Evolutionary conservation across 2,113 vertebrate species (phyloP).

Genomic region (Porphyrio hochstetteri): DNA sequence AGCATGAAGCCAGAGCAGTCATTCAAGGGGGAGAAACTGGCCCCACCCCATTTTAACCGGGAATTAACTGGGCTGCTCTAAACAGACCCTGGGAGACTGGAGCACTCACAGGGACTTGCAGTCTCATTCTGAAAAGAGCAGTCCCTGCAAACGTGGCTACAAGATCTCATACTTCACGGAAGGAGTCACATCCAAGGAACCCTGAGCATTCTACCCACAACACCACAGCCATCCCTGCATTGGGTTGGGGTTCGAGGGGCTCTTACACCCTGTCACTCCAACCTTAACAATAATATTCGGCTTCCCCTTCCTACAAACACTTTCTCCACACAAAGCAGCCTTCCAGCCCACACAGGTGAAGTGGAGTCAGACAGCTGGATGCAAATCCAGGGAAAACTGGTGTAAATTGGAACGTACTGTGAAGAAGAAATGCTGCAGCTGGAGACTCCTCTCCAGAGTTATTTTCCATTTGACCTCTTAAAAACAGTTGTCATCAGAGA

Average conservation of each 20-base stretch:
- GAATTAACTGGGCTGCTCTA: background rate
- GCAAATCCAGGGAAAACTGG: background rate
- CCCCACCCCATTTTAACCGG: background rate
- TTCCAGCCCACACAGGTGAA: background rate
- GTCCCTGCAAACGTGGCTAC: background rate
- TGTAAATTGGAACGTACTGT: background rate
- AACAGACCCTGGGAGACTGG: background rate
- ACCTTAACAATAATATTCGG: background rate
- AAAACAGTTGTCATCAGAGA: background rate
- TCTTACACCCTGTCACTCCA: background rate
- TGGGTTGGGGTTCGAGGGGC: background rate
- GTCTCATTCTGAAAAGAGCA: background rate
- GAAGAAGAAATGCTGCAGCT: background rate
- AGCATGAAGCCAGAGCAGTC: background rate
- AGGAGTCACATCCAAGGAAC: background rate
- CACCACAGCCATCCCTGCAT: background rate
- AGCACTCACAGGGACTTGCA: background rate
- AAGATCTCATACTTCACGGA: no score
- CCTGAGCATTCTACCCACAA: background rate
- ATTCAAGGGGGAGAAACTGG: background rate
- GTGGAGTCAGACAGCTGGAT: background rate
- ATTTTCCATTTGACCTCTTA: background rate
- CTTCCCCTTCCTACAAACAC: background rate
- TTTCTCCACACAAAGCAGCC: background rate
- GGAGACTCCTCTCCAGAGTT: background rate